Evolutionary conservation across 2,888 invertebrate genomes (phyloP), one percentile per base, ranked within the genome.

Genomic region (Rosalia funebris): DNA sequence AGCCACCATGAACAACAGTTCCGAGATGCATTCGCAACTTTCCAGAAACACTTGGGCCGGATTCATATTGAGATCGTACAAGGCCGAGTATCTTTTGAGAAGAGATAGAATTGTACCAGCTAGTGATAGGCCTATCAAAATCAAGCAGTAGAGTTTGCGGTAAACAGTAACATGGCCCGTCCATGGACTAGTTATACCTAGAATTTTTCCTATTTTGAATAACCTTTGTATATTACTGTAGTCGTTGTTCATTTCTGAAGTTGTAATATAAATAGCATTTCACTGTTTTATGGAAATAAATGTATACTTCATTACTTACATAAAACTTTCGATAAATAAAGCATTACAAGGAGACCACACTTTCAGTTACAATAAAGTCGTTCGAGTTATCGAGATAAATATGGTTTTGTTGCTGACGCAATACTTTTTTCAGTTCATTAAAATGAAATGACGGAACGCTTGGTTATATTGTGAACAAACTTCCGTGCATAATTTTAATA

Each of bases 1-100:
- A 17, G 48, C 34, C 17, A 65, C 7, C 60, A 65, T 57, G n/a
- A 63, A 59, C 3, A 48, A 31, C 1, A 63, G 3, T 17, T 65
- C 62, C 1, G 58, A 47, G 4, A 58, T 5, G 9, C 53, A 47
- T 41, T 60, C 60, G 5, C 45, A 32, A 11, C 36, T 32, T 53
- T 65, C 62, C n/a, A 60, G 37, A 32, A 54, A 58, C 9, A 55
- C 42, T 50, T 58, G 56, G 0, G 48, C 61, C 44, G 48, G 25
- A 54, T 20, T 44, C 62, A 46, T 46, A 7, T 42, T 10, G 9
- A 42, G 10, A 0, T 41, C 17, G 1, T 10, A 16, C 7, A 53
- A 17, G 0, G 53, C 41, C n/a, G 4, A 1, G n/a, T 16, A 46
- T 52, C 64, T 57, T 17, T 32, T 60, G 10, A 50, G 16, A 9